Evolutionary conservation across 2,888 invertebrate genomes (phyloP).

Genomic region (Xestia rhomboidea): DNA sequence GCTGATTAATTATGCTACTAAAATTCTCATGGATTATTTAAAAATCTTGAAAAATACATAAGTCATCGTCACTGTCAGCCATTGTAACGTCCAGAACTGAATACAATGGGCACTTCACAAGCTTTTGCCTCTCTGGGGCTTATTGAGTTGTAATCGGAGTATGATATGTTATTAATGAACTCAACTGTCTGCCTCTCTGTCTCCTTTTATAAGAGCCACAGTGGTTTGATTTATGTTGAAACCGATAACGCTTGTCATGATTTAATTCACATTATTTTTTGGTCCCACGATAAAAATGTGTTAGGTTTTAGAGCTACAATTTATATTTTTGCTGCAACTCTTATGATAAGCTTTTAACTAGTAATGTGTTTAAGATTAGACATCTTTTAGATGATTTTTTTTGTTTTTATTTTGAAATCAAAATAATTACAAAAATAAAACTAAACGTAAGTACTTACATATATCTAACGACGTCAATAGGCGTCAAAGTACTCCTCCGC

Average conservation of each 20-base stretch:
- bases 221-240: conserved; percentile 9
- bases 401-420: too few relatives aligned
- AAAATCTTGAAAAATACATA: not conserved
- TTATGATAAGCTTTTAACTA: not conserved
- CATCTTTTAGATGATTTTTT: not conserved
- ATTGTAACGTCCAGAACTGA: not conserved
- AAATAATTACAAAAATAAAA: too few relatives aligned
- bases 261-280: not conserved
- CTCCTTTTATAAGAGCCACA: conserved; percentile 1
- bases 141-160: conserved; percentile 17
- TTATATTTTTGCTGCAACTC: not conserved
- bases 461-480: too few relatives aligned
- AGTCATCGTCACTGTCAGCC: not conserved
- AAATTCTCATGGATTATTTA: not conserved
- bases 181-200: not conserved
- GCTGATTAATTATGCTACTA: not conserved
- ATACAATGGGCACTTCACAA: not conserved
- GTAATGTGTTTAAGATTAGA: not conserved
- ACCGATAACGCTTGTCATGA: not conserved
- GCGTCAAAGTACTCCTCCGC: too few relatives aligned
- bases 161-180: conserved; percentile 5
- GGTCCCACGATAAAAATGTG: not conserved
- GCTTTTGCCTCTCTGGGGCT: not conserved
- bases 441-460: too few relatives aligned
- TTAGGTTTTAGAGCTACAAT: not conserved